phyloP scores from a whole-genome alignment of 2,888 invertebrate genomes.

The Pelosia muscerda region DNA sequence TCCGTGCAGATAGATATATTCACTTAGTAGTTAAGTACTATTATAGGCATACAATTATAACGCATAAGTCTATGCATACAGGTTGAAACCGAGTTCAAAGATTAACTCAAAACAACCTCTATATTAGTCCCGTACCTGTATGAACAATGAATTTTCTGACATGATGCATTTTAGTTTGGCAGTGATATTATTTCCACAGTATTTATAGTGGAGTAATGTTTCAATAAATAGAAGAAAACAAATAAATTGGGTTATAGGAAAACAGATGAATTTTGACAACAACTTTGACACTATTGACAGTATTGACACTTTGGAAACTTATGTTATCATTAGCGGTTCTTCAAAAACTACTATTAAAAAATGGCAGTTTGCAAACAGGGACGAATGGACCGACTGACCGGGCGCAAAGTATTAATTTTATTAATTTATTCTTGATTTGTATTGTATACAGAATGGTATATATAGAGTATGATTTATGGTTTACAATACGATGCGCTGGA shows the following conservation, averaged over 20 bases:
- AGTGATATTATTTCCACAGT: slow-evolving; percentile 6
- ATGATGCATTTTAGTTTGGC: slow-evolving; percentile 45
- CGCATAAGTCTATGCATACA: too few species aligned
- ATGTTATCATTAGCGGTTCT: background rate
- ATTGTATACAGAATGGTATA: too few species aligned
- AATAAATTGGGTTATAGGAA: slow-evolving; percentile 23
- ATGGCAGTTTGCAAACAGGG: too few species aligned
- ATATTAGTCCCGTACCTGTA: slow-evolving; percentile 39
- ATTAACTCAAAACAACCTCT: background rate
- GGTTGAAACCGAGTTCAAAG: background rate
- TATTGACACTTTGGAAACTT: background rate
- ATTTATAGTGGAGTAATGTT: slow-evolving; percentile 4
- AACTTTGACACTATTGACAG: slow-evolving; percentile 15
- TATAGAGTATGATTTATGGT: too few species aligned
- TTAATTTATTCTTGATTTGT: too few species aligned
- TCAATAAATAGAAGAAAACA: background rate
- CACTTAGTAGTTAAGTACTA: too few species aligned
- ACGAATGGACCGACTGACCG: too few species aligned
- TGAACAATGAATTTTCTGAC: slow-evolving; percentile 44
- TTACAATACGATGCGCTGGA: background rate
- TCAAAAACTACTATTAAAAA: background rate
- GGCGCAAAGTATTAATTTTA: too few species aligned
- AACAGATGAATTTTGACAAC: slow-evolving; percentile 27
- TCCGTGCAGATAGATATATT: too few species aligned
- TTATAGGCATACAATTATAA: too few species aligned